Evolutionary conservation across 2,113 vertebrate genomes (phyloP).

Genomic region (Cavia porcellus): DNA sequence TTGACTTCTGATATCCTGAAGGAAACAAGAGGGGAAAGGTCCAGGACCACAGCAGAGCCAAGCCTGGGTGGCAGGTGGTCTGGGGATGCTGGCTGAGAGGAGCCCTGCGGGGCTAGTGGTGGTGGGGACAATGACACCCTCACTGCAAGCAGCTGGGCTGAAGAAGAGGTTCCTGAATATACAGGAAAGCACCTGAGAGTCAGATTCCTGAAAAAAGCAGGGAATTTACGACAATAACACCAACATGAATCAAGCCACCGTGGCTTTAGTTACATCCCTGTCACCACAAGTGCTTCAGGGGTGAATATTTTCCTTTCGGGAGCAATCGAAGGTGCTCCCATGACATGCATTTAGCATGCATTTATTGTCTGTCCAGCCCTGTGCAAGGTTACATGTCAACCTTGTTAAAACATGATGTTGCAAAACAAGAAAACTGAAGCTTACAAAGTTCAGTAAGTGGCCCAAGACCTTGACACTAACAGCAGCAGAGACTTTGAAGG

Average conservation of each 20-base stretch:
- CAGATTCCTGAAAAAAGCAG: neutral
- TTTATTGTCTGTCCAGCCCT: neutral
- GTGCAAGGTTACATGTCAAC: neutral
- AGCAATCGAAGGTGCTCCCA: neutral
- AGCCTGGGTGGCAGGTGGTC: neutral
- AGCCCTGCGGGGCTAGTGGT: neutral
- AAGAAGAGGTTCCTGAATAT: neutral
- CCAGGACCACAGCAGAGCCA: neutral
- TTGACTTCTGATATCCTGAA: neutral
- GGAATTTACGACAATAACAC: neutral
- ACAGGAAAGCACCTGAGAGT: neutral
- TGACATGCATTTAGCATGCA: neutral
- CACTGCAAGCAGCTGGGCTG: neutral
- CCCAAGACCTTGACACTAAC: neutral
- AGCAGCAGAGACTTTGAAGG: neutral
- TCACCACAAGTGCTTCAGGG: neutral
- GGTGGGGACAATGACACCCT: neutral
- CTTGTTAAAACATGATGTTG: neutral
- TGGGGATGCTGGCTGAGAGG: neutral
- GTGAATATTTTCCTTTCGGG: conserved; percentile 1
- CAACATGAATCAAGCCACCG: neutral
- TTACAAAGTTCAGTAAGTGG: neutral
- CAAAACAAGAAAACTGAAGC: neutral
- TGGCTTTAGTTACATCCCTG: neutral
- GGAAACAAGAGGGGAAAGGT: neutral